These are phyloP conservation scores for Troides aeacus DNA, from an alignment of 2,888 invertebrate genomes.

Conservation along the genomic window DNA sequence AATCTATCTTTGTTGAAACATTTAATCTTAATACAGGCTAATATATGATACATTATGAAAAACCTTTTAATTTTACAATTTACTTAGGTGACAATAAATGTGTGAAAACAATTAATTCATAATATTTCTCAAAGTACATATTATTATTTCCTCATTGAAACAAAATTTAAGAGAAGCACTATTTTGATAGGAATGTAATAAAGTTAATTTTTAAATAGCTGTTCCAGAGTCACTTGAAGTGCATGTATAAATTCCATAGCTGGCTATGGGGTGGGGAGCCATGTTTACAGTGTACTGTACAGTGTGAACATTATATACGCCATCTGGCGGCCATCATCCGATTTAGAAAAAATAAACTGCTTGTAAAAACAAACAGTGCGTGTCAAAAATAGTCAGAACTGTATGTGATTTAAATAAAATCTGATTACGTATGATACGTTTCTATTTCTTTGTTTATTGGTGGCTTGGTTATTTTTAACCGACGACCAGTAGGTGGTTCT, in stretches of 20 bases:
- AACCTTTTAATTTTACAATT: no score
- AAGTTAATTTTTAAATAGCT: constrained; percentile 32
- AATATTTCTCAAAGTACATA: background rate
- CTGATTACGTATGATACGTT: constrained; percentile 37
- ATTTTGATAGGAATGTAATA: background rate
- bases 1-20: background rate
- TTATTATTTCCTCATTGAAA: no score
- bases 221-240: constrained; percentile 50
- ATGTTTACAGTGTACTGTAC: constrained; percentile 56
- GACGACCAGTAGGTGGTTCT: background rate
- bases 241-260: constrained; percentile 66
- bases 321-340: constrained; percentile 75
- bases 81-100: no score
- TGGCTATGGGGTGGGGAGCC: constrained; percentile 53
- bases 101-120: constrained; percentile 31
- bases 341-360: constrained; percentile 72
- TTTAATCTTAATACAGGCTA: background rate
- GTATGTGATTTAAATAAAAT: constrained; percentile 54
- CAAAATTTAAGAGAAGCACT: background rate
- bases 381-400: constrained; percentile 64
- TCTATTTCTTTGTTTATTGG: constrained; percentile 31
- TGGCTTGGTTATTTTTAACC: background rate
- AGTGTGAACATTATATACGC: constrained; percentile 61
- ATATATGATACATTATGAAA: no score
- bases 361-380: constrained; percentile 70